Evolutionary conservation across 2,797 vertebrate genomes (phyloP).

Genomic region (Babyrousa celebensis): DNA sequence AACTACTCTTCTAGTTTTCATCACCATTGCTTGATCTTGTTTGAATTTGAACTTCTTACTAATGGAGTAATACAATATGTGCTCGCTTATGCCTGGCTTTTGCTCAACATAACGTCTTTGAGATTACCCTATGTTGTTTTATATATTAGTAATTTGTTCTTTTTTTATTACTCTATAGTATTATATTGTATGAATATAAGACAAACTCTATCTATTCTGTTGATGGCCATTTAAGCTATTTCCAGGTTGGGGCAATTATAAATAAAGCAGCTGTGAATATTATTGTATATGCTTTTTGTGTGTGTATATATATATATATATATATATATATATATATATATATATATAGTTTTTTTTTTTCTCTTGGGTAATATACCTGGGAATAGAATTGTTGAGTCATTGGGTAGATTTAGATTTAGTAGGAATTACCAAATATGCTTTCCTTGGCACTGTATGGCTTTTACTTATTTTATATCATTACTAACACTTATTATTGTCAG

Average conservation of each 20-base stretch:
- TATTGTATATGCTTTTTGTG: not conserved
- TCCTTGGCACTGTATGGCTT: not conserved
- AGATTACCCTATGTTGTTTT: not conserved
- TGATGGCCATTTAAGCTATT: not conserved
- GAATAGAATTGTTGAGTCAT: not conserved
- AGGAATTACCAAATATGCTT: not conserved
- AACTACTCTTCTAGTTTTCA: not conserved
- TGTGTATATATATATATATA: not conserved
- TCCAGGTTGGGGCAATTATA: not conserved
- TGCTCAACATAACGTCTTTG: not conserved
- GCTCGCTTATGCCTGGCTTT: not conserved
- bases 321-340: not conserved
- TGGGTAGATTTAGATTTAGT: not conserved
- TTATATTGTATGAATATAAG: not conserved
- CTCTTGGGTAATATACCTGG: not conserved
- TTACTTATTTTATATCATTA: not conserved
- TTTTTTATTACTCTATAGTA: not conserved
- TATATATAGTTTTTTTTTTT: not conserved
- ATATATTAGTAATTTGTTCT: not conserved
- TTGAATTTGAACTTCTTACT: not conserved
- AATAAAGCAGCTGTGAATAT: not conserved
- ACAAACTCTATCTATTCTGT: not conserved
- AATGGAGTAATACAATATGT: not conserved
- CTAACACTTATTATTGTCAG: not conserved
- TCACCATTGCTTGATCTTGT: not conserved